Percentiles rank a stretch among this genome's conserved stretches.
Conservation (phyloP, 1,140 invertebrate genomes). For the Aphidius gifuensis region DNA sequence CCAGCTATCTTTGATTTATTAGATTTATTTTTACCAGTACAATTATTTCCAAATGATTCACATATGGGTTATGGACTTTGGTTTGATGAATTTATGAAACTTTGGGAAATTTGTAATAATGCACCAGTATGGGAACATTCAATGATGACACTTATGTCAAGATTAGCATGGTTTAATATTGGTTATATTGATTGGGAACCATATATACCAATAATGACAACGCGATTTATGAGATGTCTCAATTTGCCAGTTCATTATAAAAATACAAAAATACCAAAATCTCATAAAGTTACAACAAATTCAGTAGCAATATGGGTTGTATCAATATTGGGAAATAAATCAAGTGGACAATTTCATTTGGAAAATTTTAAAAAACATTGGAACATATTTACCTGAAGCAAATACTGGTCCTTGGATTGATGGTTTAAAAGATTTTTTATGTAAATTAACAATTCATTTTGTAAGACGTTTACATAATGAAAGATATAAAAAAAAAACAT, state of each 20-base stretch:
- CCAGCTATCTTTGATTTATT: slow-evolving; percentile 63
- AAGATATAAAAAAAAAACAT: slow-evolving; percentile 61
- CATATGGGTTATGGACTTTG: slow-evolving; percentile 71
- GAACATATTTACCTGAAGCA: slow-evolving; percentile 87
- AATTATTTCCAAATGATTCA: slow-evolving; percentile 63
- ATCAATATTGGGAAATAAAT: slow-evolving; percentile 51
- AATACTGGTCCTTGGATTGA: slow-evolving; percentile 77
- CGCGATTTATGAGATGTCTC: slow-evolving; percentile 71
- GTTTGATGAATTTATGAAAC: slow-evolving; percentile 78
- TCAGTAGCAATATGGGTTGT: slow-evolving; percentile 58
- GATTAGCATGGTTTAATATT: slow-evolving; percentile 71
- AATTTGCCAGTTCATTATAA: slow-evolving; percentile 79
- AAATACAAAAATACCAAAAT: slow-evolving; percentile 48
- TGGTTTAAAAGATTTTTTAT: slow-evolving; percentile 63
- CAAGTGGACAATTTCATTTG: slow-evolving; percentile 68
- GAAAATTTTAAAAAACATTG: slow-evolving; percentile 79
- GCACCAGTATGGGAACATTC: slow-evolving; percentile 66
- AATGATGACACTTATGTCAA: slow-evolving; percentile 71
- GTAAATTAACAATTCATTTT: slow-evolving; percentile 61
- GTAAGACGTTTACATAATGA: slow-evolving; percentile 62
- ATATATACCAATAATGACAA: slow-evolving; percentile 78
- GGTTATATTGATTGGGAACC: slow-evolving; percentile 87
- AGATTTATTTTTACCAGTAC: slow-evolving; percentile 74
- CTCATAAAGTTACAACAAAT: slow-evolving; percentile 58
- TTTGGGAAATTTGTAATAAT: slow-evolving; percentile 76